Percentiles rank a stretch among this genome's conserved stretches.
These are phyloP conservation scores for Chaetops frenatus DNA, from an alignment of 2,113 vertebrate genomes.

Conservation along the genomic window DNA sequence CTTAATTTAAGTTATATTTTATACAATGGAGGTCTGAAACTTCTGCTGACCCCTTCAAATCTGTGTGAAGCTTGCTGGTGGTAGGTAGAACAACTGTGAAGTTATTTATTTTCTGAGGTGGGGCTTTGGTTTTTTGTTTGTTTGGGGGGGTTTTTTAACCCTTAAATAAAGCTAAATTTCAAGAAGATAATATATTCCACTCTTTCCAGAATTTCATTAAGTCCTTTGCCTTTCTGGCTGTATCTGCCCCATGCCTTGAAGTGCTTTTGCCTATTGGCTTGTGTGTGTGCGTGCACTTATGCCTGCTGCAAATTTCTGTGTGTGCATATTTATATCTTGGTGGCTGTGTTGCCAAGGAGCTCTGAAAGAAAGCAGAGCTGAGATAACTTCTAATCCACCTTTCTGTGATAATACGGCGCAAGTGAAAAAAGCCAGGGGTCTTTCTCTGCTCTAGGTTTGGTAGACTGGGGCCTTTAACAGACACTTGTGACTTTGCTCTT, in stretches of 20 bases:
- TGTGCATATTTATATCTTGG: slow-evolving; percentile 80
- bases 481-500: background rate
- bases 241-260: background rate
- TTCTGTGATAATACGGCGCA: slow-evolving; percentile 84
- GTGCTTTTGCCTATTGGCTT: slow-evolving; percentile 23
- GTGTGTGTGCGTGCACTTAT: background rate
- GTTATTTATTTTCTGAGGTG: background rate
- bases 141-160: background rate
- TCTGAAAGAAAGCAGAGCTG: slow-evolving; percentile 82
- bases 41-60: background rate
- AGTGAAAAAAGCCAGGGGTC: slow-evolving; percentile 82
- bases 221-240: background rate
- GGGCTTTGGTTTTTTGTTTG: background rate
- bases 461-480: slow-evolving; percentile 48
- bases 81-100: background rate
- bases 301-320: slow-evolving; percentile 48
- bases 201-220: background rate
- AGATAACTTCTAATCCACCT: slow-evolving; percentile 87
- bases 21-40: background rate
- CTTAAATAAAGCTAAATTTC: background rate
- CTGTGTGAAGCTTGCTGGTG: background rate
- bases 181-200: background rate
- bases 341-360: slow-evolving; percentile 78
- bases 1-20: background rate
- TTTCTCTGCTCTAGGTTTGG: slow-evolving; percentile 46